Conservation (phyloP, 2,888 invertebrate genomes). For the Protonemura montana region DNA sequence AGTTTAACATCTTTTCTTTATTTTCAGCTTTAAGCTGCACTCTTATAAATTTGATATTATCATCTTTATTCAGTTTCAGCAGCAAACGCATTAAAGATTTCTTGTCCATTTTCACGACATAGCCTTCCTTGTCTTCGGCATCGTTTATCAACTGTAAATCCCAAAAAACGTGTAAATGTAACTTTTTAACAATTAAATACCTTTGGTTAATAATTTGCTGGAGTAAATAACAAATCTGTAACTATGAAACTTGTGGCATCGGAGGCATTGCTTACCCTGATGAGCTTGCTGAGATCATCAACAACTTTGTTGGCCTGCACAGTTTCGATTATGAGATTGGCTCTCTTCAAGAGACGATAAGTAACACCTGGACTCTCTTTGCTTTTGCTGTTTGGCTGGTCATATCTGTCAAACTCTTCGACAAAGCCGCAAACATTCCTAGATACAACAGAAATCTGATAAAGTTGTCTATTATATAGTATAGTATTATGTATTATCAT, state of each 20-base stretch:
- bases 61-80: constrained; percentile 65
- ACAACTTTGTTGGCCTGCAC: constrained; percentile 69
- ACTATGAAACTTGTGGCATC: neutral
- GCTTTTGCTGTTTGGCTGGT: constrained; percentile 41
- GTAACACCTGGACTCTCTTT: constrained; percentile 56
- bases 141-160: constrained; percentile 61
- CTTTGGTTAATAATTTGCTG: neutral
- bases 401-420: constrained; percentile 43
- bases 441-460: neutral
- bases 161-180: constrained; percentile 19
- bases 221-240: neutral
- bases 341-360: constrained; percentile 63
- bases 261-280: constrained; percentile 55
- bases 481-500: no score
- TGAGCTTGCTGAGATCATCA: constrained; percentile 62
- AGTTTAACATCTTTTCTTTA: constrained; percentile 61
- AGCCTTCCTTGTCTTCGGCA: constrained; percentile 65
- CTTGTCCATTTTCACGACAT: constrained; percentile 67
- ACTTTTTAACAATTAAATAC: neutral
- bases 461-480: no score
- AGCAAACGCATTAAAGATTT: constrained; percentile 71
- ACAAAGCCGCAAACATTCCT: constrained; percentile 41
- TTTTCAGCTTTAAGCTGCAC: constrained; percentile 61
- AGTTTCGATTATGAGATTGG: constrained; percentile 69
- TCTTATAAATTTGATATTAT: constrained; percentile 64